Conservation (phyloP, 2,888 invertebrate species). For the Byasa hedistus region DNA sequence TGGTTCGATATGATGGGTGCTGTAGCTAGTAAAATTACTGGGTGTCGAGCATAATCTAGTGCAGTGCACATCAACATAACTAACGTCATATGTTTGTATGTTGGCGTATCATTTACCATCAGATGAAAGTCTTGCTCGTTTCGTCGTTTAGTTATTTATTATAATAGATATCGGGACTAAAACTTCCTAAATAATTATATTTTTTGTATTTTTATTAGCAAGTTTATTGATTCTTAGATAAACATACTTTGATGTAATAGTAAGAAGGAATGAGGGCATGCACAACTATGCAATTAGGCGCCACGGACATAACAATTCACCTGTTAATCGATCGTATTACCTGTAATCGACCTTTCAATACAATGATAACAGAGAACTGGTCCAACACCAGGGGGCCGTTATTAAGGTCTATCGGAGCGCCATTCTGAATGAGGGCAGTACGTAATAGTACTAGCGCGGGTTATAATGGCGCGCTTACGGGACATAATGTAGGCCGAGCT, state of each 20-base stretch:
- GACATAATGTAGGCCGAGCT: slow-evolving; percentile 43
- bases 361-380: slow-evolving; percentile 49
- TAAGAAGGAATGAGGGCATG: slow-evolving; percentile 14
- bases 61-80: too few species aligned
- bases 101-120: too few species aligned
- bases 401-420: slow-evolving; percentile 44
- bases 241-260: slow-evolving; percentile 5
- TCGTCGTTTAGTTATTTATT: too few species aligned
- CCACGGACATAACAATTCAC: slow-evolving; percentile 36
- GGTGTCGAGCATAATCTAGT: too few species aligned
- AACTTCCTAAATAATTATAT: too few species aligned
- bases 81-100: too few species aligned
- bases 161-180: too few species aligned
- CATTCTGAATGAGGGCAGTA: slow-evolving; percentile 38
- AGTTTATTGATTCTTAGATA: background rate
- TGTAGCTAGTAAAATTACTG: too few species aligned
- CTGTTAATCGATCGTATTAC: slow-evolving; percentile 60
- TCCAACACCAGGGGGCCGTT: slow-evolving; percentile 43
- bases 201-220: too few species aligned
- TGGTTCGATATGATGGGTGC: too few species aligned
- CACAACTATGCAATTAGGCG: slow-evolving; percentile 17
- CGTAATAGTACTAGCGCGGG: slow-evolving; percentile 38
- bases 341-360: slow-evolving; percentile 58
- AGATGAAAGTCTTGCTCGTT: too few species aligned
- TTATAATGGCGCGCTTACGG: slow-evolving; percentile 36